Evolutionary conservation across 2,888 invertebrate genomes (phyloP).

Genomic region (Cylindroiulus punctatus): DNA sequence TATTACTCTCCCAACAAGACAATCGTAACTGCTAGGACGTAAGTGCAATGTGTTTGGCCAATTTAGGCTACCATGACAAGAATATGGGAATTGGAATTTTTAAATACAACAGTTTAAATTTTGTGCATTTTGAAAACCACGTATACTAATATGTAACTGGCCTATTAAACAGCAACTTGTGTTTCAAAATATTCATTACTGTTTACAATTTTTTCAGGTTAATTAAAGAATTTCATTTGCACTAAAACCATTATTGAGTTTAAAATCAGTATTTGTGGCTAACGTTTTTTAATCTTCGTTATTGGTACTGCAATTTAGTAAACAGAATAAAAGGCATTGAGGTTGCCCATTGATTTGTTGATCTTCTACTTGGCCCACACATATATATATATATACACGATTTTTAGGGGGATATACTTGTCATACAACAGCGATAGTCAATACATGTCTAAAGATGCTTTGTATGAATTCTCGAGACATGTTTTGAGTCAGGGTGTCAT

Average conservation of each 20-base stretch:
- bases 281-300: background rate
- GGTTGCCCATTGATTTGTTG: background rate
- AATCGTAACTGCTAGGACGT: background rate
- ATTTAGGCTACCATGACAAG: background rate
- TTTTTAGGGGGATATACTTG: background rate
- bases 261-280: background rate
- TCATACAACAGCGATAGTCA: background rate
- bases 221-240: background rate
- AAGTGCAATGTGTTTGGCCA: background rate
- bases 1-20: background rate
- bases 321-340: background rate
- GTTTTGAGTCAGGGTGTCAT: background rate
- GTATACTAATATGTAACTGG: background rate
- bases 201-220: background rate
- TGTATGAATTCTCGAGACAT: background rate
- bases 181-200: background rate
- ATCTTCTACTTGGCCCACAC: background rate
- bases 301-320: background rate
- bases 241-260: background rate
- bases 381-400: background rate
- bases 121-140: background rate
- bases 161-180: background rate
- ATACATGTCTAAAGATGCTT: background rate
- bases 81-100: background rate
- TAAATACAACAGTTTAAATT: background rate